These are phyloP conservation scores for Acestrorhynchus altus DNA, from an alignment of 2,797 vertebrate species.

Conservation along the genomic window DNA sequence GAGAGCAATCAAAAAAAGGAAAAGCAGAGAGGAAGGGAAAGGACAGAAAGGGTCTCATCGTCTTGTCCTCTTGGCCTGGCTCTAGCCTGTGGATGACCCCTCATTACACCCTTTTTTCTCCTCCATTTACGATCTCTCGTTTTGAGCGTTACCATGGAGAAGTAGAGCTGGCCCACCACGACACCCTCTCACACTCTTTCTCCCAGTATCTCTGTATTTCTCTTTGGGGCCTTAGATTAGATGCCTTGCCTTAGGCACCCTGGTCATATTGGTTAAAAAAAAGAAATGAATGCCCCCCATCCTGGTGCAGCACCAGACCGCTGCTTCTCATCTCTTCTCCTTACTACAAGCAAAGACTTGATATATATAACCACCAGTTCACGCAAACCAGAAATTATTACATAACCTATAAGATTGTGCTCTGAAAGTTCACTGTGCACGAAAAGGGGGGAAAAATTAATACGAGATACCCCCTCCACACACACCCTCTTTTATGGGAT, in stretches of 20 bases:
- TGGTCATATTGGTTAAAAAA: conserved; percentile 42
- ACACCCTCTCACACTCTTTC: conserved; percentile 2
- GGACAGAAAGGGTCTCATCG: conserved; percentile 2
- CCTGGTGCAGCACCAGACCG: conserved; percentile 23
- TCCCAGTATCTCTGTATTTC: background rate
- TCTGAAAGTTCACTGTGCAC: conserved; percentile 92
- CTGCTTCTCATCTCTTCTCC: conserved; percentile 43
- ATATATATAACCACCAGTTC: conserved; percentile 66
- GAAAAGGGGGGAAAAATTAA: conserved; percentile 86
- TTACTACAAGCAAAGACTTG: conserved; percentile 33
- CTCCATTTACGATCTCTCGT: conserved; percentile 55
- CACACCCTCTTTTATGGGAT: conserved; percentile 90
- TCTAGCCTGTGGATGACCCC: conserved; percentile 58
- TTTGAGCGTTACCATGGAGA: conserved; percentile 55
- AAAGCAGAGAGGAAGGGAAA: background rate
- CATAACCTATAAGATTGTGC: conserved; percentile 86
- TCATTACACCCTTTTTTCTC: conserved; percentile 55
- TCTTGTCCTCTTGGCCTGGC: conserved; percentile 46
- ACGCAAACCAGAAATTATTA: conserved; percentile 90
- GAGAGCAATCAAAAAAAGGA: conserved; percentile 21
- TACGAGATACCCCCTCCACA: conserved; percentile 81
- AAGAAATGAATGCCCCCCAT: conserved; percentile 39
- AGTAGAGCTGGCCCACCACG: conserved; percentile 27
- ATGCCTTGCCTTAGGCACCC: conserved; percentile 40
- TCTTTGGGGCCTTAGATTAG: conserved; percentile 44